phyloP scores from a whole-genome alignment of 2,888 invertebrate genomes.

The Cetonia aurata region DNA sequence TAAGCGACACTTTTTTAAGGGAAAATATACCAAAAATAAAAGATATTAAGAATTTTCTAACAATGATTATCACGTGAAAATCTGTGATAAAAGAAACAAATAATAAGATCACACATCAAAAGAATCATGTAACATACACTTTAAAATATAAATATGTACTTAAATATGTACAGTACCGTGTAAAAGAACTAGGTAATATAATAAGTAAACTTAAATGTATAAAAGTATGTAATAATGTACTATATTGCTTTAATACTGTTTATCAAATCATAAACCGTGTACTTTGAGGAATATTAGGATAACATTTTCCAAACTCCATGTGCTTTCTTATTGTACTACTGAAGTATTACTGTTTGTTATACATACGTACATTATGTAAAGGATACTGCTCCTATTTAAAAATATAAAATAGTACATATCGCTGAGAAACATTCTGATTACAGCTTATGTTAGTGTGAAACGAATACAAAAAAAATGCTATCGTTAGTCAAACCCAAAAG shows the following conservation, averaged over 20 bases:
- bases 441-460: slow-evolving; percentile 7
- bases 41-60: slow-evolving; percentile 20
- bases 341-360: no score
- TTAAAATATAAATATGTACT: not conserved
- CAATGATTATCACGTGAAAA: slow-evolving; percentile 23
- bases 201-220: no score
- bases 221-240: no score
- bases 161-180: no score
- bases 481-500: slow-evolving; percentile 2
- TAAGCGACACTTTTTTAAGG: slow-evolving; percentile 1
- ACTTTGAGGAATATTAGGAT: no score
- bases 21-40: not conserved
- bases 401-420: slow-evolving; percentile 17
- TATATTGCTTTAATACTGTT: no score
- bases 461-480: slow-evolving; percentile 17
- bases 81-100: slow-evolving; percentile 28
- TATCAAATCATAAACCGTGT: no score
- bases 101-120: slow-evolving; percentile 12
- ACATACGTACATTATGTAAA: no score
- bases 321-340: no score
- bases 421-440: slow-evolving; percentile 6
- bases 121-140: slow-evolving; percentile 12
- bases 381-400: no score
- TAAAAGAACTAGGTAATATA: no score
- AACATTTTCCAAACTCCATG: no score